Evolutionary conservation across 2,113 vertebrate species (phyloP), one percentile per base, ranked within the genome.

Genomic region (Electrona antarctica): DNA sequence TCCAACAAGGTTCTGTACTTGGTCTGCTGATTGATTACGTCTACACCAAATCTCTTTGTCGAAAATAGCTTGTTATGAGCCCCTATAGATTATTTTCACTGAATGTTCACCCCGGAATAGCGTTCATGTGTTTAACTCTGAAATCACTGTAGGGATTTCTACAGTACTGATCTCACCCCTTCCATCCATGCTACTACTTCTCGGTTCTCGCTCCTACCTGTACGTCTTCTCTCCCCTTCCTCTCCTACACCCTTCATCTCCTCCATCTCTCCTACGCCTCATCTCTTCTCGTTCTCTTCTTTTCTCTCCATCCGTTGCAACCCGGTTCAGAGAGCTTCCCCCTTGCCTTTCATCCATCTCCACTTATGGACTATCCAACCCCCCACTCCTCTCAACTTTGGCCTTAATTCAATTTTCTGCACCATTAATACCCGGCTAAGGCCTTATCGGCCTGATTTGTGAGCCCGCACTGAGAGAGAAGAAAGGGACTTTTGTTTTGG

Each of bases 381-480:
- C 46, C 45, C 10, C 48, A 29, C 28, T 61, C 9, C 3, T 65
- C 50, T 68, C 9, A 68, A 58, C 73, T 69, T 82, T 79, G 11
- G 68, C 74, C 69, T 74, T 86, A 75, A 87, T 90, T 87, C 69
- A 85, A 91, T 91, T 85, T 88, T 85, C 73, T 85, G 88, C 78
- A 64, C 87, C 83, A 84, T 90, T 89, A 88, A 86, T 73, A 60
- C 70, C 60, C 46, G 80, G 77, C 82, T 33, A 49, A 79, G 70
- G 73, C 70, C 78, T 77, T 65, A 76, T 71, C 13, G 6, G 51
- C 33, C 68, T 82, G 81, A 88, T 88, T 85, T 83, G 82, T 75
- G 0, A 33, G 76, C 71, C 73, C 64, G 14, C 68, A 79, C 60
- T 7, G 52, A 69, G 62, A 59, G 51, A 61, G 11, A 55, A 67